A percentile compares a stretch with the other conserved stretches of the same genome.
These are phyloP conservation scores for Drosophila prolongata DNA, from an alignment of 2,888 invertebrate species.

Conservation along the genomic window DNA sequence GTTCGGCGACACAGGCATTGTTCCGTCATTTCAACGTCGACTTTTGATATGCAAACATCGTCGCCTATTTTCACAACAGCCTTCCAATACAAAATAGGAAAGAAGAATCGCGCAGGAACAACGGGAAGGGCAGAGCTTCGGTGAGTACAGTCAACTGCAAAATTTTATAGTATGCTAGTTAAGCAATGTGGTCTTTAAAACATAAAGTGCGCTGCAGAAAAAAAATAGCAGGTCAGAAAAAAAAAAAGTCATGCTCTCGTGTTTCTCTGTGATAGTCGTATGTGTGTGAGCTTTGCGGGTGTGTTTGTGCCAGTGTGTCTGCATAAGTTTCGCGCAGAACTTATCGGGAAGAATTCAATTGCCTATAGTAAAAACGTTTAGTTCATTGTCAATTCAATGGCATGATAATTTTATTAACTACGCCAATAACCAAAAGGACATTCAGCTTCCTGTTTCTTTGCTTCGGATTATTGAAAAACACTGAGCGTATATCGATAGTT, in stretches of 20 bases:
- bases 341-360: conserved; percentile 12
- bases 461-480: too few species aligned
- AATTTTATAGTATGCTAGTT: not conserved
- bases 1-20: not conserved
- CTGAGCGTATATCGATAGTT: too few species aligned
- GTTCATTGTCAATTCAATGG: not conserved
- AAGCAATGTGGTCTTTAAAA: not conserved
- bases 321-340: conserved; percentile 19
- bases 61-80: not conserved
- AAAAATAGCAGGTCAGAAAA: not conserved
- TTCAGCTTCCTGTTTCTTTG: not conserved
- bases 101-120: not conserved
- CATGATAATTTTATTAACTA: not conserved
- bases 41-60: conserved; percentile 38
- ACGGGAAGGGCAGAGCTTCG: not conserved
- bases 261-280: not conserved
- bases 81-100: not conserved
- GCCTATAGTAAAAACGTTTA: not conserved
- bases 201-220: conserved; percentile 1
- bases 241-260: not conserved
- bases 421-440: not conserved
- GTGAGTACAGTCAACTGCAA: conserved; percentile 5
- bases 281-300: conserved; percentile 14
- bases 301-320: conserved; percentile 8
- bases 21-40: conserved; percentile 39